phyloP scores from a whole-genome alignment of 2,113 vertebrate species.

The Poecile atricapillus region DNA sequence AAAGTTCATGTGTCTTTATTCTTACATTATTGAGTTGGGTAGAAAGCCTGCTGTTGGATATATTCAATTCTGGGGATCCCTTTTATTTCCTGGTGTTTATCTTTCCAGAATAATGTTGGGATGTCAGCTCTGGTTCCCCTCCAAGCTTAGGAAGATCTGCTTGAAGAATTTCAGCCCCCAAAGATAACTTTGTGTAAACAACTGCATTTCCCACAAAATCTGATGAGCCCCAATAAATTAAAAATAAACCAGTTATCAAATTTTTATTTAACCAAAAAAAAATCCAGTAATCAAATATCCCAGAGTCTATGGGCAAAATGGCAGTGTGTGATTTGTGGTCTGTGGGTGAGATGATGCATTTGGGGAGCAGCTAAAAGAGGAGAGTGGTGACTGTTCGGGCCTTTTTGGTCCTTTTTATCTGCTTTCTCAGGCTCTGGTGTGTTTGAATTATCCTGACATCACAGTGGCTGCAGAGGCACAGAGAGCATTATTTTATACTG shows the following conservation, averaged over 20 bases:
- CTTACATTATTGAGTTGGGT: neutral
- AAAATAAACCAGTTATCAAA: neutral
- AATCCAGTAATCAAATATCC: neutral
- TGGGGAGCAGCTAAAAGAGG: neutral
- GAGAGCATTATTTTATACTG: neutral
- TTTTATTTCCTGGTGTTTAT: neutral
- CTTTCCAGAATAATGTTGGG: neutral
- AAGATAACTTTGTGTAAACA: neutral
- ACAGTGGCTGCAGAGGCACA: neutral
- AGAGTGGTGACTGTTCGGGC: neutral
- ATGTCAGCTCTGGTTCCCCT: neutral
- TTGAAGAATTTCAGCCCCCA: neutral
- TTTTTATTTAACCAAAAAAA: too few relatives aligned
- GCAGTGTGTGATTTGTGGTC: neutral
- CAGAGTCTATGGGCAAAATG: neutral
- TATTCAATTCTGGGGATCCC: fast-evolving
- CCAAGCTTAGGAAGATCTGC: neutral
- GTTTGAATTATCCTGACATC: neutral
- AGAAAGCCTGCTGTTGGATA: neutral
- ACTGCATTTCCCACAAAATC: neutral
- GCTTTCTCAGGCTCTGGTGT: neutral
- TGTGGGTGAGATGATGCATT: neutral
- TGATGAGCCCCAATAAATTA: neutral
- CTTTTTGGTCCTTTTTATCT: neutral
- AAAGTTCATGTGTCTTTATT: neutral